Percentiles rank a stretch among this genome's conserved stretches.
These are phyloP conservation scores for Callyntrura sp. DNA, from an alignment of 2,888 invertebrate genomes.

Conservation along the genomic window DNA sequence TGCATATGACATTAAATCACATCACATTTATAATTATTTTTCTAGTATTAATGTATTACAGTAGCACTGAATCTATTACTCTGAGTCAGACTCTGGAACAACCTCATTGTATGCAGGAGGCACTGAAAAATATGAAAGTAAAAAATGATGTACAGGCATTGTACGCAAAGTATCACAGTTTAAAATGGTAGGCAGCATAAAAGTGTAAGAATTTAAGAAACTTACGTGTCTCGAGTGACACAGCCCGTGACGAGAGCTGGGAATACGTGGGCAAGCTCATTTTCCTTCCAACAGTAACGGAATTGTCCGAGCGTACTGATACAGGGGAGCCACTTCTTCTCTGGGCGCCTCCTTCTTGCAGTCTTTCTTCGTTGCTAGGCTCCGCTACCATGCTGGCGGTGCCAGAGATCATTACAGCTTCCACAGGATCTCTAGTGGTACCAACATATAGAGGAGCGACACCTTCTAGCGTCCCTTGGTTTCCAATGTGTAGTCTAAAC, in stretches of 20 bases:
- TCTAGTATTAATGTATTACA: background rate
- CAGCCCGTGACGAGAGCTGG: conserved; percentile 60
- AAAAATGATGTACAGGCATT: background rate
- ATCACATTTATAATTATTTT: conserved; percentile 15
- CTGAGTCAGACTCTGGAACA: conserved; percentile 73
- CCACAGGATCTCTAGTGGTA: conserved; percentile 62
- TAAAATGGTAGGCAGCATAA: too few species aligned
- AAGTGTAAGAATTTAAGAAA: background rate
- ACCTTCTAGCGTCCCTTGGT: conserved; percentile 68
- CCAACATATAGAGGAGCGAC: conserved; percentile 61
- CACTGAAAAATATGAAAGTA: conserved; percentile 36
- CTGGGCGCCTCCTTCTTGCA: conserved; percentile 36
- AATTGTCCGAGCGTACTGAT: conserved; percentile 70
- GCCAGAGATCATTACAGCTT: conserved; percentile 63
- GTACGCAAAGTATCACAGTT: too few species aligned
- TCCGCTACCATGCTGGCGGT: conserved; percentile 56
- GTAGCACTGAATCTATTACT: conserved; percentile 35
- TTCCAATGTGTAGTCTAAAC: conserved; percentile 70
- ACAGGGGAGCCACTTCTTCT: conserved; percentile 67
- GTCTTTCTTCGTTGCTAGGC: conserved; percentile 54
- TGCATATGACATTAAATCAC: conserved; percentile 19
- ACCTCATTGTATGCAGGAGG: conserved; percentile 71
- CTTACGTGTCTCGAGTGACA: conserved; percentile 69
- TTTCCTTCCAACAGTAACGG: conserved; percentile 66
- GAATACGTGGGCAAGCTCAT: conserved; percentile 73